A percentile compares a stretch with the other conserved stretches of the same genome.
Conservation (phyloP, 2,888 invertebrate species). For the Laothoe populi region DNA sequence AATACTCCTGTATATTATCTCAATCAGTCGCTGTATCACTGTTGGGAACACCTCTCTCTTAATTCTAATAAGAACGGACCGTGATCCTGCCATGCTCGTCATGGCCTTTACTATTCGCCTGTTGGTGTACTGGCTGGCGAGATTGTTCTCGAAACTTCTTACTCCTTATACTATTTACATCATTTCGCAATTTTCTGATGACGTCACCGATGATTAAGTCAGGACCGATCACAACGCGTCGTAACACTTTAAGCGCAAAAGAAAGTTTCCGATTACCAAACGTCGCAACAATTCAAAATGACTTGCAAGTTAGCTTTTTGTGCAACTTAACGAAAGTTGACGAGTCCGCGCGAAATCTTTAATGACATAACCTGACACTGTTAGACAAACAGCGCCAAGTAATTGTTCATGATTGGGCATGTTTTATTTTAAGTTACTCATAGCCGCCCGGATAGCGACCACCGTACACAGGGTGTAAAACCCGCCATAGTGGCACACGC, state of each 20-base stretch:
- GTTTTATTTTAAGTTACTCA: slow-evolving; percentile 8
- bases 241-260: neutral
- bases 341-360: slow-evolving; percentile 12
- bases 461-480: neutral
- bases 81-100: no score
- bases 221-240: neutral
- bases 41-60: no score
- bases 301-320: slow-evolving; percentile 14
- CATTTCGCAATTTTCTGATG: no score
- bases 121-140: no score
- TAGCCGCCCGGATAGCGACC: no score
- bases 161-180: no score
- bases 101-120: no score
- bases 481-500: no score
- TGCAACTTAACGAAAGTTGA: slow-evolving; percentile 16
- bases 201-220: neutral
- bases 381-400: slow-evolving; percentile 9
- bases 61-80: no score
- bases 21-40: no score
- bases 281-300: slow-evolving; percentile 5
- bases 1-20: no score
- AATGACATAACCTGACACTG: slow-evolving; percentile 5
- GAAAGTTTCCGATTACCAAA: slow-evolving; percentile 6
- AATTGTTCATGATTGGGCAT: slow-evolving; percentile 14
- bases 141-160: no score